Base-by-base conservation (phyloP, 1,140 invertebrate species). In the Theocolax elegans region DNA sequence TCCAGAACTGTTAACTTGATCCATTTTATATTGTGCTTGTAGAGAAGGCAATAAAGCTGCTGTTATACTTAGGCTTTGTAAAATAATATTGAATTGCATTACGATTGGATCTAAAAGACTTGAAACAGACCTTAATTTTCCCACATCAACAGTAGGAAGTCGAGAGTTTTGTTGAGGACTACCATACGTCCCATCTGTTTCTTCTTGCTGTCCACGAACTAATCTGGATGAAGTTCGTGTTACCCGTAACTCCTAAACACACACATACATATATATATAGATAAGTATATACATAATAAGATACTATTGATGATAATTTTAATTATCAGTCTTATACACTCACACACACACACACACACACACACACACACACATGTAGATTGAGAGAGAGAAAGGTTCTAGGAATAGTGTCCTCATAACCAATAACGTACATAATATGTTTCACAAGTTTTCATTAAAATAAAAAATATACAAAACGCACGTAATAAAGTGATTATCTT, bases 21-120 rank as follows among this genome's bases (percentile, higher is more conserved):
- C 96, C 93, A 98, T 98, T 87, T 96, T 93, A 83, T 99, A 98
- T 80, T 98, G 95, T 3, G 97, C 97, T 87, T 96, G 94, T 0
- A 99, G 87, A 0, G 97, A 99, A 0, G 97, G 97, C 72, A 99
- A 81, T 13, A 99, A 81, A 1, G 97, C 95, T 1, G 97, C 96
- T 51, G 95, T 97, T 44, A 98, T 93, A 73, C 93, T 95, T 8
- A 82, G 77, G 89, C 91, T 89, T 70, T 92, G 92, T 21, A 94
- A 79, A 53, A 93, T 88, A 49, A 94, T 89, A 38, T 92, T 91
- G 82, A 96, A 96, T 76, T 95, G 93, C 89, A 96, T 93, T 4
- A 94, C 92, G 46, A 95, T 88, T 1, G 94, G 94, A 74, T 95
- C 91, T 1, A 94, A 79, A 21, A 93, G 76, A 23, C 86, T 85